A percentile compares a stretch with the other conserved stretches of the same genome.
Conservation (phyloP, 2,797 vertebrate genomes). For the Steatocranus sp. region DNA sequence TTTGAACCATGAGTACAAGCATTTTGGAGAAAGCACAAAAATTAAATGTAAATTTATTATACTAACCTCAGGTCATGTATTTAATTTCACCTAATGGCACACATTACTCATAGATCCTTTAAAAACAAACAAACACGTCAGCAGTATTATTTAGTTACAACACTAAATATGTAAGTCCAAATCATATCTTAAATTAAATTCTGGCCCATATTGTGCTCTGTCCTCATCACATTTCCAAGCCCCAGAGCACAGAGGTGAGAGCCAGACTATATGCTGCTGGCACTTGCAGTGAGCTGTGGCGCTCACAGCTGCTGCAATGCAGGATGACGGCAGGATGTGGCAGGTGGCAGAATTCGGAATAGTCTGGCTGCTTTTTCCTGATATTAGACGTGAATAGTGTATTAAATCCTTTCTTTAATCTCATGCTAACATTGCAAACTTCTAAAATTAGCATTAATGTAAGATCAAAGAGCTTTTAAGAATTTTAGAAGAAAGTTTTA, state of each 20-base stretch:
- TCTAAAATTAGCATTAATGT: not conserved
- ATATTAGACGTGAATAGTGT: not conserved
- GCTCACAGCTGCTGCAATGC: not conserved
- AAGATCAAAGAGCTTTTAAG: not conserved
- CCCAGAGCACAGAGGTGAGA: not conserved
- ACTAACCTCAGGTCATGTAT: not conserved
- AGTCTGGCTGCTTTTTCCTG: not conserved
- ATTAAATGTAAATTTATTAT: not conserved
- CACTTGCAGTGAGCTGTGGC: not conserved
- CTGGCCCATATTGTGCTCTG: not conserved
- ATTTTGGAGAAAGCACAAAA: not conserved
- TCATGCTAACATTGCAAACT: not conserved
- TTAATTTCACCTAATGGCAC: not conserved
- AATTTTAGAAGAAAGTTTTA: not conserved
- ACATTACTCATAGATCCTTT: not conserved
- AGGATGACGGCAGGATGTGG: not conserved
- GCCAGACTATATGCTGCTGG: not conserved
- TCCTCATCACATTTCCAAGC: not conserved
- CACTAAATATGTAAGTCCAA: not conserved
- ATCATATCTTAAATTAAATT: not conserved
- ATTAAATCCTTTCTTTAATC: not conserved
- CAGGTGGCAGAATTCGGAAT: not conserved
- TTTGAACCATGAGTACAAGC: not conserved
- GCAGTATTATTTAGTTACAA: not conserved
- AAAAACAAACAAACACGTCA: not conserved